phyloP scores from a whole-genome alignment of 2,113 vertebrate species.

The Cettia cetti region DNA sequence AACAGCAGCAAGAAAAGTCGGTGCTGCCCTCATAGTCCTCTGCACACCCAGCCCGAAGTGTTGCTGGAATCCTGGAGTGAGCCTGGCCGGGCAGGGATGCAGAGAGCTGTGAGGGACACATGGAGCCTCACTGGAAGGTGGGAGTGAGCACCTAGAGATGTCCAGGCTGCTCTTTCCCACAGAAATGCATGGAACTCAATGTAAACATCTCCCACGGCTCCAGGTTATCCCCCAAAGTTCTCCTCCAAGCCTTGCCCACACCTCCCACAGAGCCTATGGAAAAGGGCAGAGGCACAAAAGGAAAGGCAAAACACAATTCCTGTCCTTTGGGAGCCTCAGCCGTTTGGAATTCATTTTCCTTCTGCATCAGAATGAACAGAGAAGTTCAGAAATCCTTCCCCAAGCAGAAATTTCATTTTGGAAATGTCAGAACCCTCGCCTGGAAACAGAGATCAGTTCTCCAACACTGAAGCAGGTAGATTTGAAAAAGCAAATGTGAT shows the following conservation, averaged over 20 bases:
- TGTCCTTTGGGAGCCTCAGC: not conserved
- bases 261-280: not conserved
- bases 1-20: not conserved
- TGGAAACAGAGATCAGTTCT: not conserved
- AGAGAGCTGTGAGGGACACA: not conserved
- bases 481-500: not conserved
- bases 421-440: not conserved
- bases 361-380: not conserved
- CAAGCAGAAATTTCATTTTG: not conserved
- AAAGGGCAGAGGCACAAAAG: not conserved
- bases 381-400: not conserved
- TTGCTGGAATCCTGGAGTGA: fast-evolving
- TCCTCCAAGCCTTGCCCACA: not conserved
- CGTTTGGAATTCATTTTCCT: not conserved
- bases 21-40: fast-evolving
- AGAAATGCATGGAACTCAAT: not conserved
- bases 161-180: not conserved
- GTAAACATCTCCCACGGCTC: not conserved
- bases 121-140: too few species aligned
- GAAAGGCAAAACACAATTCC: not conserved
- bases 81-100: fast-evolving
- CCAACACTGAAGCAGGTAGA: not conserved
- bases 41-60: fast-evolving
- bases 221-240: not conserved
- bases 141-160: not conserved